A percentile compares a stretch with the other conserved stretches of the same genome.
Conservation (phyloP, 2,113 vertebrate genomes). For the Emydura subglobosa region DNA sequence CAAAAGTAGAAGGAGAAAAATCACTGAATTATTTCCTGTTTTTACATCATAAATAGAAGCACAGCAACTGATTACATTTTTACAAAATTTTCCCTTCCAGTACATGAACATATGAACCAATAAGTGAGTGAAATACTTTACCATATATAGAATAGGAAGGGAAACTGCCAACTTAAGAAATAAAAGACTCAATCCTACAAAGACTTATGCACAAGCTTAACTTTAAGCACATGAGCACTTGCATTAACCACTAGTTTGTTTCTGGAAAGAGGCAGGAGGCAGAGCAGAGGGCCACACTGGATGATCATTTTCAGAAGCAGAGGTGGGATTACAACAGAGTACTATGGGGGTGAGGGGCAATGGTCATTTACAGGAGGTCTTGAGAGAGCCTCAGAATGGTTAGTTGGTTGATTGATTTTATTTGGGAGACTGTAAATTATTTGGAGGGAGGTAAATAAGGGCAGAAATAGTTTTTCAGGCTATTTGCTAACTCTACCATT, state of each 20-base stretch:
- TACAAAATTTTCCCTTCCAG: not conserved
- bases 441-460: not conserved
- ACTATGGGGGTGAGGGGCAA: accelerated
- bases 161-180: not conserved
- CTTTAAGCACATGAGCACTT: not conserved
- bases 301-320: accelerated
- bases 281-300: not conserved
- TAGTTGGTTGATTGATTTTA: not conserved
- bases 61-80: not conserved
- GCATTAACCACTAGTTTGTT: not conserved
- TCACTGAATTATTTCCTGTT: not conserved
- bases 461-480: not conserved
- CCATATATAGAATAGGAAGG: not conserved
- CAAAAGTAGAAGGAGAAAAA: conserved; percentile 9
- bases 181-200: not conserved
- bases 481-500: not conserved
- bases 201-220: not conserved
- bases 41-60: not conserved
- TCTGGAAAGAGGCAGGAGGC: accelerated
- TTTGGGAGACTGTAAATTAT: not conserved
- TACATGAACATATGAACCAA: not conserved
- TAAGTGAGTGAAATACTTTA: not conserved
- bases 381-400: not conserved
- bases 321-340: not conserved
- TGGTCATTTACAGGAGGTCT: not conserved